Base-by-base conservation (phyloP, 2,797 vertebrate genomes). In the Takifugu ocellatus region DNA sequence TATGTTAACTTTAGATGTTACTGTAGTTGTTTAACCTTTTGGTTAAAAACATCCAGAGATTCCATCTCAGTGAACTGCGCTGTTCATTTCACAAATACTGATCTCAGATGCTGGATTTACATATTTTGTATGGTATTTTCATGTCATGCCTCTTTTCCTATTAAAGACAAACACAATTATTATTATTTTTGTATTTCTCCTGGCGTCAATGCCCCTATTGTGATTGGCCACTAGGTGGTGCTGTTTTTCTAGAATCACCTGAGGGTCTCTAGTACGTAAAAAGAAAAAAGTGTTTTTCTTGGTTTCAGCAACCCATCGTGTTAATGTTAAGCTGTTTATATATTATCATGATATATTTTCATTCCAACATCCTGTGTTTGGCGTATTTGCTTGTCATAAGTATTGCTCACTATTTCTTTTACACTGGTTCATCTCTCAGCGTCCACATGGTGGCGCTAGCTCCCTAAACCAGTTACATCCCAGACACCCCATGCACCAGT, bases 401-500 rank as follows among this genome's bases (percentile, higher is more conserved):
- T 11, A 11, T 12, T 29, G 4, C 27, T 29, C 6, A 9, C 10
- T 36, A 1, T 36, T 36, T 3, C 11, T 36, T 36, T 12, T 3
- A 8, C 11, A 3, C 8, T 14, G 36, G 10, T 39, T 10, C 12
- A 5, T 25, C 14, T 65, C 51, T 56, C 12, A 0, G 60, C 51
- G 11, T 53, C 86, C 88, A 85, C 84, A 58, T 74, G 87, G 83
- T 74, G 86, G 88, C n/a, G 83, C 85, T 86, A 72, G 53, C 68
- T 79, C 62, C 69, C 71, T 50, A 2, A 59, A 27, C 44, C 49
- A 27, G 36, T 14, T 15, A n/a, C 53, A 17, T 68, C 44, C 25
- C 53, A 54, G 44, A 46, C 44, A 71, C 15, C 53, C 68, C 75
- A 82, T 68, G 84, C 83, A 77, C 74, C 72, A 39, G 70, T 87